Evolutionary conservation across 2,113 vertebrate genomes (phyloP).

Genomic region (Natator depressus): DNA sequence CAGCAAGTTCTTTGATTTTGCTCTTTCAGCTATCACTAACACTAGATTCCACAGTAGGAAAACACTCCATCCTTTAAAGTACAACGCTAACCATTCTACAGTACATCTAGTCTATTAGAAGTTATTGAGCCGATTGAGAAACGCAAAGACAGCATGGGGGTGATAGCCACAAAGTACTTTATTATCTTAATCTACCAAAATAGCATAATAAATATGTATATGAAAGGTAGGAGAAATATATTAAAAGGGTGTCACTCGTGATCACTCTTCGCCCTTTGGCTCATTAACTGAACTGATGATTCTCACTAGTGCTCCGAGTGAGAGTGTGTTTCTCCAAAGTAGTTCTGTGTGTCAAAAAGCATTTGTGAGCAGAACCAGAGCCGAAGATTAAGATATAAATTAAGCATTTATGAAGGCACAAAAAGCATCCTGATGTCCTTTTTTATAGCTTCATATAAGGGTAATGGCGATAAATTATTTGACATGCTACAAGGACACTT

Average conservation of each 20-base stretch:
- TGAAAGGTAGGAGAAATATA: not conserved
- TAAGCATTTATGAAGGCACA: conserved; percentile 14
- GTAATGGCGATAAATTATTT: not conserved
- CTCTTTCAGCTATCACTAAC: not conserved
- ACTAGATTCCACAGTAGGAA: not conserved
- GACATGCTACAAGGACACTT: not conserved
- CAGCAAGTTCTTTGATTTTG: not conserved
- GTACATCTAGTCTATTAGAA: not conserved
- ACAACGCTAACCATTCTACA: not conserved
- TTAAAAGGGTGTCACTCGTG: not conserved
- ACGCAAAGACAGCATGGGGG: not conserved
- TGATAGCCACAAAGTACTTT: not conserved
- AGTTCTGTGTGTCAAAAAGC: not conserved
- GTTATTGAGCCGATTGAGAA: not conserved
- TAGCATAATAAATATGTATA: not conserved
- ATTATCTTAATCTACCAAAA: conserved; percentile 1
- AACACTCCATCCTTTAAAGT: not conserved
- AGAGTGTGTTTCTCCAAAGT: not conserved
- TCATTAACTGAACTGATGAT: not conserved
- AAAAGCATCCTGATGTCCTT: conserved; percentile 22
- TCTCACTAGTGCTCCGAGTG: not conserved
- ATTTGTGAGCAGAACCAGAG: not conserved
- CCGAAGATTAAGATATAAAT: conserved; percentile 15
- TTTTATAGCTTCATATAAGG: not conserved
- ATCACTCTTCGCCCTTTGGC: not conserved